phyloP scores from a whole-genome alignment of 2,113 vertebrate species.

The Tetraodon nigroviridis region DNA sequence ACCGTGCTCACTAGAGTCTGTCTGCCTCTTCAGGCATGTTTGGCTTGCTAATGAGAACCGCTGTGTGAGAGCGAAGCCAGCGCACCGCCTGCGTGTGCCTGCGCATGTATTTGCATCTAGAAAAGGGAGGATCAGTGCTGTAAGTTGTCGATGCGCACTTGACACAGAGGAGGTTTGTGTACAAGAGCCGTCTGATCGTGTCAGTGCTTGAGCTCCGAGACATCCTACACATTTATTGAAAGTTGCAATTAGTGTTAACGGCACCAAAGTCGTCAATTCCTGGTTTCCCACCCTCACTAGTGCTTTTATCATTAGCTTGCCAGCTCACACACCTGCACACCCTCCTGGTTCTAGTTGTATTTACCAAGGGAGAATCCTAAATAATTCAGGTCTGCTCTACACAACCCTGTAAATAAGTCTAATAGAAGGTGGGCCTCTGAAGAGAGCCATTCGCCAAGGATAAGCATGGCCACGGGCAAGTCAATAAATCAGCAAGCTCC shows the following conservation, averaged over 20 bases:
- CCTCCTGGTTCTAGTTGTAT: slow-evolving; percentile 46
- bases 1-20: slow-evolving; percentile 68
- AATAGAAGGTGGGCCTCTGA: slow-evolving; percentile 58
- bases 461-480: slow-evolving; percentile 48
- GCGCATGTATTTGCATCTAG: slow-evolving; percentile 61
- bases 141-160: slow-evolving; percentile 21
- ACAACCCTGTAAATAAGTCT: slow-evolving; percentile 69
- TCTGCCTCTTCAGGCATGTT: slow-evolving; percentile 73
- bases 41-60: slow-evolving; percentile 72
- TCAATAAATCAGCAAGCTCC: slow-evolving; percentile 56
- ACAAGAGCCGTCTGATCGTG: slow-evolving; percentile 22
- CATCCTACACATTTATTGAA: slow-evolving; percentile 30
- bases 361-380: slow-evolving; percentile 55
- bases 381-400: slow-evolving; percentile 65
- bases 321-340: background rate
- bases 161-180: slow-evolving; percentile 12
- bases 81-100: slow-evolving; percentile 47
- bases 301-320: background rate
- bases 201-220: background rate
- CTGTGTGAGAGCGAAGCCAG: slow-evolving; percentile 57
- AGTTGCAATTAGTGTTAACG: slow-evolving; percentile 3
- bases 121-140: slow-evolving; percentile 32
- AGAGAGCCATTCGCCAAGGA: slow-evolving; percentile 51
- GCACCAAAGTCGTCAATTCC: slow-evolving; percentile 10
- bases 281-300: slow-evolving; percentile 3